Evolutionary conservation across 2,797 vertebrate genomes (phyloP).

Genomic region (Sebastolobus altivelis): DNA sequence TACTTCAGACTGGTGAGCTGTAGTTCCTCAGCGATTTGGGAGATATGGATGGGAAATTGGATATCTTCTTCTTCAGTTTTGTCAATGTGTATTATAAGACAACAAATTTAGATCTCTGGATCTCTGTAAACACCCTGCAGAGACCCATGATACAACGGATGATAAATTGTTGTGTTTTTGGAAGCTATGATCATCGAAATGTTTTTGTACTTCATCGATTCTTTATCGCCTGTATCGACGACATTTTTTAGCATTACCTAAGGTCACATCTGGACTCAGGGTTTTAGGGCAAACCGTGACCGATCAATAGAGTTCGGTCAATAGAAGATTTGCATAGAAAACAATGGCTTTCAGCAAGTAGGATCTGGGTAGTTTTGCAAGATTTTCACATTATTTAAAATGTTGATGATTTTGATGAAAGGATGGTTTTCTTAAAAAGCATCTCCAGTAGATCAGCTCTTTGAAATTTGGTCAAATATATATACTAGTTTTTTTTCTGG

Average conservation of each 20-base stretch:
- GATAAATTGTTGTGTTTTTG: not conserved
- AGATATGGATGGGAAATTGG: not conserved
- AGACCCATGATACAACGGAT: not conserved
- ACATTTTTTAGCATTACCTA: not conserved
- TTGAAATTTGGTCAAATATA: not conserved
- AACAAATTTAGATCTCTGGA: constrained; percentile 12
- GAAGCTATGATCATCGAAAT: not conserved
- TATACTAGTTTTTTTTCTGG: not conserved
- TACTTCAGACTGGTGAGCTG: constrained; percentile 29
- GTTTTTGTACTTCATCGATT: not conserved
- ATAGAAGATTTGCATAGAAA: constrained; percentile 36
- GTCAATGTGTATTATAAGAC: not conserved
- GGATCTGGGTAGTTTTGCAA: not conserved
- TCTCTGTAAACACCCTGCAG: not conserved
- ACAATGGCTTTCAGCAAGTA: constrained; percentile 10
- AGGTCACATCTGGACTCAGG: not conserved
- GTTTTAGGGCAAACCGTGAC: constrained; percentile 7
- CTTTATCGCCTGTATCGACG: not conserved
- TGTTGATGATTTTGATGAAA: not conserved
- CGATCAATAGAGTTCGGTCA: constrained; percentile 10
- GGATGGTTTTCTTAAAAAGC: not conserved
- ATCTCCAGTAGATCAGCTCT: not conserved
- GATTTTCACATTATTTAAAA: constrained; percentile 9
- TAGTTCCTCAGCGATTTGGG: constrained; percentile 28
- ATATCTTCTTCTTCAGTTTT: constrained; percentile 1